Conservation (phyloP, 2,113 vertebrate species). For the Telmatochromis sp. region DNA sequence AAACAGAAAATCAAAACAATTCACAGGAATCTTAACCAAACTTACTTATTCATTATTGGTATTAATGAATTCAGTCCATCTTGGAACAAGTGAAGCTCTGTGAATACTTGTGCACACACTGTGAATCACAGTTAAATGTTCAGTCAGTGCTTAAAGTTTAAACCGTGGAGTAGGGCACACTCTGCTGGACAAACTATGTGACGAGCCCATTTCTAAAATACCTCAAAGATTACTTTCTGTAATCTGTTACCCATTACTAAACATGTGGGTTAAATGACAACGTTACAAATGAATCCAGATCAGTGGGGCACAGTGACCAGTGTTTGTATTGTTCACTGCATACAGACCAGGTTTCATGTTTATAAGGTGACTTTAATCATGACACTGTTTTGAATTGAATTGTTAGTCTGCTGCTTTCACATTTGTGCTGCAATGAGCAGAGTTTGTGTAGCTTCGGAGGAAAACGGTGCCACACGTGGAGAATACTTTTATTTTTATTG, state of each 20-base stretch:
- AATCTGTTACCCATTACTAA: not conserved
- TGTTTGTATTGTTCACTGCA: not conserved
- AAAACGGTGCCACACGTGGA: not conserved
- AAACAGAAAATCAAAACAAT: not conserved
- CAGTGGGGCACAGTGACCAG: fast-evolving
- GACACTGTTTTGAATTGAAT: not conserved
- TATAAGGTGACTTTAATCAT: not conserved
- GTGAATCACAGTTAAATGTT: not conserved
- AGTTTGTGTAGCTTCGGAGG: not conserved
- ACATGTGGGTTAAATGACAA: not conserved
- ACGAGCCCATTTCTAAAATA: not conserved
- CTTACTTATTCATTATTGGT: not conserved
- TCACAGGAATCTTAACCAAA: not conserved
- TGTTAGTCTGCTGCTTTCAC: not conserved
- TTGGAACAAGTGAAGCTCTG: not conserved
- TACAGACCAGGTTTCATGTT: not conserved
- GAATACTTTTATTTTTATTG: not conserved
- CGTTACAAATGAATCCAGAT: not conserved
- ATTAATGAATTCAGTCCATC: not conserved
- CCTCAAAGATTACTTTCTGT: not conserved
- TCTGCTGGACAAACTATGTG: not conserved
- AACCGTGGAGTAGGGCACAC: not conserved
- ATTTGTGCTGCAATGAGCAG: not conserved
- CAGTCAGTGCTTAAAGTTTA: not conserved
- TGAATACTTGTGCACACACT: not conserved